Evolutionary conservation across 2,888 invertebrate species (phyloP), one percentile per base, ranked within the genome.

Genomic region (Netelia melanura): DNA sequence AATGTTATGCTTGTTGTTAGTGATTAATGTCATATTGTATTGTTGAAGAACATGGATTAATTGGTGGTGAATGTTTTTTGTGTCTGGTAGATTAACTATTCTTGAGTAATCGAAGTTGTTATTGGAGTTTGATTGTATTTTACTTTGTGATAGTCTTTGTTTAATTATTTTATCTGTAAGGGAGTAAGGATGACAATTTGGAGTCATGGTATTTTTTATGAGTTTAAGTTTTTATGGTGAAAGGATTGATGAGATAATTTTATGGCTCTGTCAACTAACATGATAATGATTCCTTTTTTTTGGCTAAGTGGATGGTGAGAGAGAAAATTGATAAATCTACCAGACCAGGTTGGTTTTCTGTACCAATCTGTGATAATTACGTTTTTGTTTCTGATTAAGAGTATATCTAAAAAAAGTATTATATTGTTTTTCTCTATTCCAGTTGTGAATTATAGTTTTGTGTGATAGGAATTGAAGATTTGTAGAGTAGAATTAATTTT

Each of bases 271-370:
- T n/a, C n/a, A n/a, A n/a, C n/a, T n/a, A n/a, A n/a, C n/a, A 38
- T 76, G 23, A 58, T 23, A 11, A 70, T 21, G 0, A 70, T 68
- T 21, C 71, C 70, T 64, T 44, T 62, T 64, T 82, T 77, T 38
- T 82, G 54, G 21, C 21, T 25, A 14, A n/a, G 1, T 8, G 77
- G 71, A 9, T 82, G 76, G 11, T 62, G 61, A 21, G 77, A 82
- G 8, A 43, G 43, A 43, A 43, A 82, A 14, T 82, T 67, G 8
- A 71, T 17, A 21, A n/a, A 77, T 21, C 82, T 52, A 1, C 68
- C 78, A 0, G 79, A 78, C 67, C 67, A 78, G 8, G 72, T 72
- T 11, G 76, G 77, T 77, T 82, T 82, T 23, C 71, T 30, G 25
- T 54, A 82, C 76, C 82, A 82, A 44, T 78, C 61, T 38, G 71